A percentile compares a stretch with the other conserved stretches of the same genome.
Evolutionary conservation across 2,888 invertebrate genomes (phyloP).

Genomic region (Apocheima hispidaria): DNA sequence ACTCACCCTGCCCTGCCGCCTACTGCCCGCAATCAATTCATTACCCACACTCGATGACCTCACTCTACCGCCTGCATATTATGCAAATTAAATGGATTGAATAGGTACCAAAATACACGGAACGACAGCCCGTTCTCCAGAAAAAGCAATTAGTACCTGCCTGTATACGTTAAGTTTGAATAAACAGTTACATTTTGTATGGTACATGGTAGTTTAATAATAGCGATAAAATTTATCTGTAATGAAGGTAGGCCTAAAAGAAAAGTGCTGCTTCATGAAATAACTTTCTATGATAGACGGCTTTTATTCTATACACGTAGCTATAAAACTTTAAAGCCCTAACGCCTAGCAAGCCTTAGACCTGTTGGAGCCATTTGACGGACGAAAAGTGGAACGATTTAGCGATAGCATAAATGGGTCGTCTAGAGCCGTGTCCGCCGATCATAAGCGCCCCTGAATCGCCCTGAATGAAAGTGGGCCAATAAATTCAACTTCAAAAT

Average conservation of each 20-base stretch:
- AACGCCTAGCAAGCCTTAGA: conserved; percentile 47
- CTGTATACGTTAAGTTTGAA: neutral
- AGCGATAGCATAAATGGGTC: conserved; percentile 80
- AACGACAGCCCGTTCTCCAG: neutral
- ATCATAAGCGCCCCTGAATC: conserved; percentile 69
- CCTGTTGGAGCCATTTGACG: conserved; percentile 58
- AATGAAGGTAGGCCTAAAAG: neutral
- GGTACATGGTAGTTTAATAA: neutral
- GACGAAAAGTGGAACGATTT: conserved; percentile 75
- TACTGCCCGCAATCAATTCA: conserved; percentile 58
- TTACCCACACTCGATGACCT: conserved; percentile 69
- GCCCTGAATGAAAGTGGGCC: conserved; percentile 69
- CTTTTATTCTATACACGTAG: conserved; percentile 4
- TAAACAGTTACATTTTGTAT: neutral
- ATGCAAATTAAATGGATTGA: conserved; percentile 61
- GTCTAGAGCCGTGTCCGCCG: conserved; percentile 53
- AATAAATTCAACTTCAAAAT: conserved; percentile 72
- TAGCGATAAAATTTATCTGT: neutral
- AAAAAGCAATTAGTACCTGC: conserved; percentile 1
- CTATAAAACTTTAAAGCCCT: conserved; percentile 40
- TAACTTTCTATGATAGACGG: conserved; percentile 5
- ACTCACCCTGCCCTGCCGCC: conserved; percentile 41
- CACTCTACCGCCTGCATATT: conserved; percentile 68
- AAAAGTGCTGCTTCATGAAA: neutral
- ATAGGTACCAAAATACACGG: neutral